Percentiles rank a stretch among this genome's conserved stretches.
Conservation (phyloP, 2,797 vertebrate genomes). For the Acanthurus lineatus region DNA sequence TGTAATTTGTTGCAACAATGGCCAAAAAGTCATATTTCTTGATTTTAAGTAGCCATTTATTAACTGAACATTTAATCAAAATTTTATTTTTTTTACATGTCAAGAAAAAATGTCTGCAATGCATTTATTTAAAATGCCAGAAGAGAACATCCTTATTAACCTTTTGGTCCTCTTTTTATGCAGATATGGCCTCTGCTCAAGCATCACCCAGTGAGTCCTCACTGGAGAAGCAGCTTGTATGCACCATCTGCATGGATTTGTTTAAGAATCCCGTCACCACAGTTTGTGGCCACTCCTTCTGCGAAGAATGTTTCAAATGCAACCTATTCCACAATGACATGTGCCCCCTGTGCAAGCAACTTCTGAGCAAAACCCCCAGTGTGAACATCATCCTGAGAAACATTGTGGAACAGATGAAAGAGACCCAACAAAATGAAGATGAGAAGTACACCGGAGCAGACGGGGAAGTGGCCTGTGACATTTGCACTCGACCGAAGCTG, state of each 20-base stretch:
- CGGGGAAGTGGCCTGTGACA: conserved; percentile 73
- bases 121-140: not conserved
- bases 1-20: not conserved
- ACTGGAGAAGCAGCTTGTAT: conserved; percentile 55
- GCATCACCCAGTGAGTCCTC: not conserved
- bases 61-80: not conserved
- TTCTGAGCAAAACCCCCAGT: rapidly evolving
- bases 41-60: not conserved
- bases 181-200: conserved; percentile 55
- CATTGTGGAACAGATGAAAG: conserved; percentile 37
- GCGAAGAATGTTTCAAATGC: conserved; percentile 42
- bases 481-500: conserved; percentile 62
- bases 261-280: conserved; percentile 76
- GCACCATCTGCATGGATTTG: conserved; percentile 69
- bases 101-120: not conserved
- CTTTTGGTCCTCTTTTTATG: not conserved
- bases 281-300: conserved; percentile 80
- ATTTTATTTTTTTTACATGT: no score
- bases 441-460: not conserved
- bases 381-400: conserved; percentile 66
- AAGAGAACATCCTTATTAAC: not conserved
- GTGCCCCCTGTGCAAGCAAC: conserved; percentile 73
- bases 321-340: rapidly evolving
- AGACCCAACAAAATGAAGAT: rapidly evolving
- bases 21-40: no score